Evolutionary conservation across 2,113 vertebrate genomes (phyloP), one percentile per base, ranked within the genome.

Genomic region (Albula goreensis): DNA sequence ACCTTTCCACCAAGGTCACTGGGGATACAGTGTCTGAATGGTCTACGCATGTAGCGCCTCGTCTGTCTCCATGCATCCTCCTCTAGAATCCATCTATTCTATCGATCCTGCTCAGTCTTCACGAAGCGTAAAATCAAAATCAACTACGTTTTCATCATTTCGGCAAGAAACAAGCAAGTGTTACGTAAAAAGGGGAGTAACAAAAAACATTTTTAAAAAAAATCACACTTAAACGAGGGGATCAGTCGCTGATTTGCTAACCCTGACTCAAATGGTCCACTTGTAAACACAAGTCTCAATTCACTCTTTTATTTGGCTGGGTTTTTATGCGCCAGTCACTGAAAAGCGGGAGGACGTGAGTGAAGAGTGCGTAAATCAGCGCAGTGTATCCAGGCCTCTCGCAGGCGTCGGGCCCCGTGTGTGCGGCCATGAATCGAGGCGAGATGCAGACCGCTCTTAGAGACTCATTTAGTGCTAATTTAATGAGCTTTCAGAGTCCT

Each of bases 381-480:
- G 52, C 4, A 66, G 52, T 12, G 70, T 13, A 41, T 22, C 41
- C 49, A 52, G 19, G 50, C 83, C 83, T 83, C 19, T 6, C 86
- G 10, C 66, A n/a, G 19, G 78, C 57, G 49, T 22, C 48, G 12
- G 83, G 78, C 22, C 50, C 12, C 66, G 10, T 48, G 19, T 57
- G 84, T 41, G 31, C 17, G 50, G 41, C 81, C 56, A 51, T 81
- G 66, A 70, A 63, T 86, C 78, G 83, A 25, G 80, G 12, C 6
- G n/a, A 25, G n/a, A 84, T 51, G 81, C 50, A 53, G 31, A 78
- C 31, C 52, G 22, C 49, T 88, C 82, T 81, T 86, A 78, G 84
- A 87, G 78, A 84, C 81, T 86, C 87, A 63, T 88, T 53, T 83
- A 50, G 78, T 79, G 5, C 80, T 80, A 86, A 88, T 88, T 89